These are phyloP conservation scores for Danio jaintianensis DNA, from an alignment of 2,797 vertebrate species.

Conservation along the genomic window DNA sequence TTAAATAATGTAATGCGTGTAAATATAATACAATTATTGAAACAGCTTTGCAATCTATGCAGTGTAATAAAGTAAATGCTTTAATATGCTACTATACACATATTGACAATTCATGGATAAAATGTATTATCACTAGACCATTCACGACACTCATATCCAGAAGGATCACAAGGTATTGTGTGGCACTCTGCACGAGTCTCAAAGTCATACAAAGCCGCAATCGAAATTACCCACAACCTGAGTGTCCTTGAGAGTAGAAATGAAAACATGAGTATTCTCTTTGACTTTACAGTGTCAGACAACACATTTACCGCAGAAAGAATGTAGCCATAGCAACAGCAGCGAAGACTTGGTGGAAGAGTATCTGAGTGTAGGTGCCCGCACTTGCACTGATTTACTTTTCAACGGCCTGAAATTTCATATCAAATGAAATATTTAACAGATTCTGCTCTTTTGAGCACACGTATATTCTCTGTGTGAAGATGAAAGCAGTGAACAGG, in stretches of 20 bases:
- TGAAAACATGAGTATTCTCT: constrained; percentile 53
- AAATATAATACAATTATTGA: neutral
- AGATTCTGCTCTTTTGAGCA: constrained; percentile 31
- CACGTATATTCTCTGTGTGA: constrained; percentile 15
- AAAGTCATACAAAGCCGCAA: constrained; percentile 37
- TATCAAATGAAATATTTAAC: constrained; percentile 58
- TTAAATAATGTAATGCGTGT: neutral
- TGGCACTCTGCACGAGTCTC: constrained; percentile 3
- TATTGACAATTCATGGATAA: neutral
- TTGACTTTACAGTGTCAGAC: constrained; percentile 53
- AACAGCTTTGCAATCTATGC: neutral
- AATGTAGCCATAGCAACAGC: constrained; percentile 64
- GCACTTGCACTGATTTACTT: constrained; percentile 48
- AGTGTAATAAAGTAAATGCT: neutral
- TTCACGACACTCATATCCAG: neutral
- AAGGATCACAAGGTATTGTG: neutral
- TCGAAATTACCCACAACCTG: constrained; percentile 36
- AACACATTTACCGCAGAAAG: constrained; percentile 52
- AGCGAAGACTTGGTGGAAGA: constrained; percentile 29
- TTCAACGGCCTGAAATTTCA: constrained; percentile 21
- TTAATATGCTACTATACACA: neutral
- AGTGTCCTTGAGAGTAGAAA: constrained; percentile 23
- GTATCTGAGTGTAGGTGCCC: constrained; percentile 27
- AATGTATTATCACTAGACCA: neutral
- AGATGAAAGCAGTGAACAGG: constrained; percentile 31